A percentile compares a stretch with the other conserved stretches of the same genome.
phyloP scores from a whole-genome alignment of 2,888 invertebrate species.

The Dorcus parallelipipedus region DNA sequence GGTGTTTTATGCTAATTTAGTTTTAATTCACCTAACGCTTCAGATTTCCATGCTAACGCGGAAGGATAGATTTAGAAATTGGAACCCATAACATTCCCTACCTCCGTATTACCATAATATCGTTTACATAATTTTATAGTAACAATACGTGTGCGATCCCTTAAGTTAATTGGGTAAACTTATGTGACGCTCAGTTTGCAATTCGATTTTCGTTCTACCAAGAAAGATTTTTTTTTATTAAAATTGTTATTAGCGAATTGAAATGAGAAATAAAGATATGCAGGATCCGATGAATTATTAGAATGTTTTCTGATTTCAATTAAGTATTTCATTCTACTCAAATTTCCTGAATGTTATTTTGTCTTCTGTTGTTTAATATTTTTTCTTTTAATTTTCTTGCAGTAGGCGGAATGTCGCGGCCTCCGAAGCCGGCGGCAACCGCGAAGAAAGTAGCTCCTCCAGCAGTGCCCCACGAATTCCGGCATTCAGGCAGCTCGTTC shows the following conservation, averaged over 20 bases:
- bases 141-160: neutral
- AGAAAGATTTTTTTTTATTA: too few relatives aligned
- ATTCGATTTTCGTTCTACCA: too few relatives aligned
- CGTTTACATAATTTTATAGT: slow-evolving; percentile 12
- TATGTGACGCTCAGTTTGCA: too few relatives aligned
- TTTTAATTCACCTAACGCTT: neutral
- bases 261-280: too few relatives aligned
- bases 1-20: neutral
- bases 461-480: slow-evolving; percentile 77
- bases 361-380: too few relatives aligned
- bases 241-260: too few relatives aligned
- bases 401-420: slow-evolving; percentile 90
- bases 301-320: too few relatives aligned
- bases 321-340: neutral
- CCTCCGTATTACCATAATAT: slow-evolving; percentile 4
- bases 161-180: too few relatives aligned
- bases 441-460: slow-evolving; percentile 90
- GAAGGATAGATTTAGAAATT: slow-evolving; percentile 1
- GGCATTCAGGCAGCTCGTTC: slow-evolving; percentile 78
- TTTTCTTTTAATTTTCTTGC: slow-evolving; percentile 44
- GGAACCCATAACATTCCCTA: slow-evolving; percentile 6
- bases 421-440: slow-evolving; percentile 76
- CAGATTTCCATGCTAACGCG: slow-evolving; percentile 9
- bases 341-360: slow-evolving; percentile 27
- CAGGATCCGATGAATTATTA: too few relatives aligned